Evolutionary conservation across 2,113 vertebrate species (phyloP), one percentile per base, ranked within the genome.

Genomic region (Pleuronectes platessa): DNA sequence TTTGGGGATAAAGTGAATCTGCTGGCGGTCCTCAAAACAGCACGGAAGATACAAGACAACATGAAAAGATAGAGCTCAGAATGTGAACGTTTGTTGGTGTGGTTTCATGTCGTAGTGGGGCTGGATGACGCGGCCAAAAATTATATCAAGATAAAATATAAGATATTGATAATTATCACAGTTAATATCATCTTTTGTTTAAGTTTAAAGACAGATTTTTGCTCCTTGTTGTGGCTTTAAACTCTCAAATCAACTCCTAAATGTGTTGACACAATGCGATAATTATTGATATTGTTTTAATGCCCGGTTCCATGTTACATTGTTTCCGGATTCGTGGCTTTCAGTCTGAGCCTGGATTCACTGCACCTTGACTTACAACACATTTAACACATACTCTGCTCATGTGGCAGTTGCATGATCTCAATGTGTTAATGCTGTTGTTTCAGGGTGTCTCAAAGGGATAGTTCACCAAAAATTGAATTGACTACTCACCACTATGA

Each of bases 1-100:
- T 98, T 98, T 93, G 97, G 97, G 86, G 96, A 98, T 87, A 96
- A 96, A 92, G 97, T 96, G 35, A 95, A 95, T 77, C 90, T 86
- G 6, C 66, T 91, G 68, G 90, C 87, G 37, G 82, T 92, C 0
- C 84, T 92, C 53, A 88, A 20, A 72, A 51, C 90, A 21, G 82
- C 82, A 67, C 69, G 88, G 5, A 84, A 78, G 68, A 84, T 89
- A 35, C n/a, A 45, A 66, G 65, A 86, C 0, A 20, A 68, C 63
- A 27, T 56, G 23, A 40, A 61, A 61, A 68, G 21, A 80, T 86
- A 88, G 79, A 71, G 5, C 18, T 80, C 12, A 58, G 47, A 23
- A 37, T 58, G 56, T 51, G 20, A 66, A 71, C 55, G 55, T 31
- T 67, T 69, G 53, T 64, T 26, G 11, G 15, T 56, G 40, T 55